A percentile compares a stretch with the other conserved stretches of the same genome.
Evolutionary conservation across 2,888 invertebrate species (phyloP).

Genomic region (Agonopterix arenella): DNA sequence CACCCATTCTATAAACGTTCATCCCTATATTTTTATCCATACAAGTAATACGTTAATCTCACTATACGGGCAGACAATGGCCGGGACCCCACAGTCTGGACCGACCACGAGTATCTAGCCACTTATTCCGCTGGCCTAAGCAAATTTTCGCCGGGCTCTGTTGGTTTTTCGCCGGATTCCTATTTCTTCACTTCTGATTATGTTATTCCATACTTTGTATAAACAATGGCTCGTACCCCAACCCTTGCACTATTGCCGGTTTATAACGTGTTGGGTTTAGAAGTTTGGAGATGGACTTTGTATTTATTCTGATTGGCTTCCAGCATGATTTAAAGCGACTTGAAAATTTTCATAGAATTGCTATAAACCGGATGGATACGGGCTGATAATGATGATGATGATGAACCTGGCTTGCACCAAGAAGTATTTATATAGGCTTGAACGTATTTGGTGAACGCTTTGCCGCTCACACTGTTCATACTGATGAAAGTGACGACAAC

Average conservation of each 20-base stretch:
- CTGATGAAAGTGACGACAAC: too few relatives aligned
- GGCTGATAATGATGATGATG: too few relatives aligned
- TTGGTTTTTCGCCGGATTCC: constrained; percentile 73
- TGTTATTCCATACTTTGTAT: constrained; percentile 74
- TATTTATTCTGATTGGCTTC: too few relatives aligned
- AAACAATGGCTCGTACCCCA: constrained; percentile 66
- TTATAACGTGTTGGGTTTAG: constrained; percentile 29
- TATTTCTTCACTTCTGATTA: constrained; percentile 77
- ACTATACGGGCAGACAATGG: constrained; percentile 50
- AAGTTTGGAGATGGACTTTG: constrained; percentile 35
- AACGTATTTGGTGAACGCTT: too few relatives aligned
- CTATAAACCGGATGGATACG: too few relatives aligned
- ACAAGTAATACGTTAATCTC: constrained; percentile 24
- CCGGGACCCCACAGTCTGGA: constrained; percentile 28
- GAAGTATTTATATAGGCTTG: too few relatives aligned
- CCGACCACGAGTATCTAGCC: constrained; percentile 48
- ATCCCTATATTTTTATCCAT: background rate
- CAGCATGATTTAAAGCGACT: too few relatives aligned
- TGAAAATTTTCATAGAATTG: too few relatives aligned
- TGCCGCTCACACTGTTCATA: too few relatives aligned
- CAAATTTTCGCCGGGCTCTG: constrained; percentile 70
- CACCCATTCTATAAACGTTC: too few relatives aligned
- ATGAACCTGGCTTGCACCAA: too few relatives aligned
- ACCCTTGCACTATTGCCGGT: constrained; percentile 70
- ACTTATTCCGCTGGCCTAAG: constrained; percentile 76